Conservation (phyloP, 2,113 vertebrate genomes). For the Colius striatus region DNA sequence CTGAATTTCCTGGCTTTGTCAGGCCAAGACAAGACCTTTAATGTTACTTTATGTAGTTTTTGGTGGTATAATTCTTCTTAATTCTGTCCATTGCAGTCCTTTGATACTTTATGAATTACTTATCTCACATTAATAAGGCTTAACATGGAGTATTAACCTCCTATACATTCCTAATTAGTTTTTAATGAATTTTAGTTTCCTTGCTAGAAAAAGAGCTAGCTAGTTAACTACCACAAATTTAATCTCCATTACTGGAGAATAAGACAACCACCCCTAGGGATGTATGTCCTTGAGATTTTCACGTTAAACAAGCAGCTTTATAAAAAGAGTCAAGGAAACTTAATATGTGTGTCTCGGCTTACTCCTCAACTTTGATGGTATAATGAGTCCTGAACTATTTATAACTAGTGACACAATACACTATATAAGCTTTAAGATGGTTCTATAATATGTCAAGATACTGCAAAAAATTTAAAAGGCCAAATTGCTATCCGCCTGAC, state of each 20-base stretch:
- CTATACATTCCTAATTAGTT: constrained; percentile 80
- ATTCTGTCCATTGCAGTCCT: constrained; percentile 67
- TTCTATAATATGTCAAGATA: background rate
- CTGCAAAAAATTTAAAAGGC: background rate
- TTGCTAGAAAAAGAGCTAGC: constrained; percentile 73
- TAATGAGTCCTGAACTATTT: constrained; percentile 32
- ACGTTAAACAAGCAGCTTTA: constrained; percentile 49
- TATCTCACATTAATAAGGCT: constrained; percentile 78
- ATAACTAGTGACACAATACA: constrained; percentile 25
- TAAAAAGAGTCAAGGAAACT: constrained; percentile 55
- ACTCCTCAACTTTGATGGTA: constrained; percentile 27
- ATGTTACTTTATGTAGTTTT: constrained; percentile 65
- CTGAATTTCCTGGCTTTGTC: constrained; percentile 27
- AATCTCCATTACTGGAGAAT: constrained; percentile 76
- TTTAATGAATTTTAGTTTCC: constrained; percentile 81
- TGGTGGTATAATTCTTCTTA: constrained; percentile 66
- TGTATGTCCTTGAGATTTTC: constrained; percentile 69
- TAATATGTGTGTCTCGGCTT: constrained; percentile 3
- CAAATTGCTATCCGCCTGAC: background rate
- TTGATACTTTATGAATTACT: constrained; percentile 79
- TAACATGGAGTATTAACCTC: constrained; percentile 79
- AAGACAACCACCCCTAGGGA: constrained; percentile 64
- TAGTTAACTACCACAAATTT: constrained; percentile 74
- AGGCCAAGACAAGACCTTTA: constrained; percentile 55
- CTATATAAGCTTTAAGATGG: constrained; percentile 4